phyloP scores from a whole-genome alignment of 2,797 vertebrate species.

The Oreortyx pictus region DNA sequence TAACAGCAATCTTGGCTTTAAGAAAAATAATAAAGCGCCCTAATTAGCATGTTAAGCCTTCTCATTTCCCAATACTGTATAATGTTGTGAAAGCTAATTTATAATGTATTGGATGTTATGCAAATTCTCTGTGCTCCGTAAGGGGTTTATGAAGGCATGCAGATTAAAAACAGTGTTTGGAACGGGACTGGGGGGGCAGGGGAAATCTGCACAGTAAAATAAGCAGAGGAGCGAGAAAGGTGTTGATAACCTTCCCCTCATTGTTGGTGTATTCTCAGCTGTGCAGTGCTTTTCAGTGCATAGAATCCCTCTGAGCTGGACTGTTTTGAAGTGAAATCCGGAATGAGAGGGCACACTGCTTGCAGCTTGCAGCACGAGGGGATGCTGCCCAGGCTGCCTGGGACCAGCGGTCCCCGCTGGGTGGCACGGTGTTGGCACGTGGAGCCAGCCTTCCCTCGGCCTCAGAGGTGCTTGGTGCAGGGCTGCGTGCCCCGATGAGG shows the following conservation, averaged over 20 bases:
- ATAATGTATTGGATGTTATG: constrained; percentile 69
- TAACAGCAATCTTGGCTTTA: constrained; percentile 54
- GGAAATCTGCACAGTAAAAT: constrained; percentile 56
- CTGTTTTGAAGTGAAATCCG: constrained; percentile 51
- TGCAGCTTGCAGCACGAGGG: not conserved
- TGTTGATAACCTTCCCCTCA: constrained; percentile 56
- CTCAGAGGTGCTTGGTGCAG: not conserved
- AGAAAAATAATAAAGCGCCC: constrained; percentile 46
- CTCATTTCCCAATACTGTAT: constrained; percentile 71
- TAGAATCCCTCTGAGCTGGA: constrained; percentile 20
- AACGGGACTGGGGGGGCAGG: constrained; percentile 51
- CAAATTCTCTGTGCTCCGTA: constrained; percentile 57
- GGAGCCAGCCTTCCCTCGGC: accelerated
- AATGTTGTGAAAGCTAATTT: constrained; percentile 73
- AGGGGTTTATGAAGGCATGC: constrained; percentile 64
- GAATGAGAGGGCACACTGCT: not conserved
- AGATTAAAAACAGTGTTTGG: constrained; percentile 66
- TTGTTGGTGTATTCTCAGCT: constrained; percentile 59
- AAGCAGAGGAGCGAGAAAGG: constrained; percentile 17
- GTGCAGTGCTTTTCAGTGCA: constrained; percentile 41
- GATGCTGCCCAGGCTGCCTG: not conserved
- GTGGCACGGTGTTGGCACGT: not conserved
- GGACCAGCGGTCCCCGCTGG: accelerated
- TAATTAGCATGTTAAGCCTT: constrained; percentile 72
- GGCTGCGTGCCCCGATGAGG: not conserved